Evolutionary conservation across 2,113 vertebrate genomes (phyloP), one percentile per base, ranked within the genome.

Genomic region (Cacatua alba): DNA sequence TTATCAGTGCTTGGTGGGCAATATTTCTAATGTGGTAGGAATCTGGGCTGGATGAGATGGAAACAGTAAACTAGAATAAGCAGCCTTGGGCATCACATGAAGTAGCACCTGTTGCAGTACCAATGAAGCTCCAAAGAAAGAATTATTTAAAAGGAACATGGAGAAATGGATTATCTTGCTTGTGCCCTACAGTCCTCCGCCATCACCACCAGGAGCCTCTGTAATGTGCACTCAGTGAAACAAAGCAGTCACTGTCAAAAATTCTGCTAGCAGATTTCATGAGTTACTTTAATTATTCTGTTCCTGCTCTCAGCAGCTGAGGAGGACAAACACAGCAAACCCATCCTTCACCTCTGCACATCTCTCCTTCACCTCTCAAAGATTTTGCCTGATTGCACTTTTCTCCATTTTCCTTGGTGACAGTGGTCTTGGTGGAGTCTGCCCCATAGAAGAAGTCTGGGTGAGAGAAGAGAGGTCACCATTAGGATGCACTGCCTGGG

Each of bases 21-120:
- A 11, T 29, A 51, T 83, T 19, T 88, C 52, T 86, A 80, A 80
- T 68, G 43, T 77, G 16, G 28, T 80, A 77, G 90, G 74, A 86
- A 74, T 57, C 64, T 82, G 70, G 62, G 59, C 24, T 62, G 60
- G 69, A 82, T 68, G 57, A 65, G 49, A n/a, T 25, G 21, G 76
- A 95, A 96, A 82, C 14, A 63, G 35, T 90, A 55, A 95, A 51
- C 39, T 84, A 31, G 89, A 86, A 53, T 19, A 68, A 31, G 28
- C 43, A 71, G 15, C 65, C 91, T 68, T 63, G 44, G 29, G 11
- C 18, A 44, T 68, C 44, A 59, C 33, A 28, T 41, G 53, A 62
- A 52, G n/a, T 19, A 79, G 39, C 49, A 74, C 24, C n/a, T 88
- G 52, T 25, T 84, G 25, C 48, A 72, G 39, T 20, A 67, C 19